These are phyloP conservation scores for Polypedilum vanderplanki DNA, from an alignment of 1,140 invertebrate genomes.

Conservation along the genomic window DNA sequence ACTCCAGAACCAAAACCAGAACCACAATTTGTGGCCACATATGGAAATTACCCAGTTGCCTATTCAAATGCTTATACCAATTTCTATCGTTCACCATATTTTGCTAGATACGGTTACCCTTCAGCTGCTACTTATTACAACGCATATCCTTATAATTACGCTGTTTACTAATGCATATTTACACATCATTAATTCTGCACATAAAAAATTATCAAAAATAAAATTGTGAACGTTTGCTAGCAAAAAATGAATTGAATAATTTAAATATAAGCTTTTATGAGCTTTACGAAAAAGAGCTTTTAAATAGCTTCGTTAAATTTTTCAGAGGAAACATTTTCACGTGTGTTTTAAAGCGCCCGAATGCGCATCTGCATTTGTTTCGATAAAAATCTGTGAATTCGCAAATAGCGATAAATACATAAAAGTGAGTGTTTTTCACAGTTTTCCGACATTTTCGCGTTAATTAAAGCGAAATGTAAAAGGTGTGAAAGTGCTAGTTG, in stretches of 20 bases:
- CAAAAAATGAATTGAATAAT: too few relatives aligned
- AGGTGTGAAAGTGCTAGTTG: neutral
- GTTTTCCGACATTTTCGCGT: neutral
- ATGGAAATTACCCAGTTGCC: neutral
- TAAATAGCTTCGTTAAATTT: neutral
- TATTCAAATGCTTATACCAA: neutral
- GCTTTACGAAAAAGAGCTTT: neutral
- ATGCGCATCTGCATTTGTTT: neutral
- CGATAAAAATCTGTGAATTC: conserved; percentile 1
- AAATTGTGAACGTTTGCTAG: too few relatives aligned
- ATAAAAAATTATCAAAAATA: too few relatives aligned
- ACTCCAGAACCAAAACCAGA: neutral
- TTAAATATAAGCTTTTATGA: neutral
- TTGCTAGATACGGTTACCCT: too few relatives aligned
- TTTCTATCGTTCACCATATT: too few relatives aligned
- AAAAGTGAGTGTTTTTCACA: neutral
- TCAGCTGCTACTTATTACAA: too few relatives aligned
- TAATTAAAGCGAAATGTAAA: neutral
- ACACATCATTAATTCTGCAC: too few relatives aligned
- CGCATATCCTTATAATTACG: too few relatives aligned
- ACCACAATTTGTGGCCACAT: neutral
- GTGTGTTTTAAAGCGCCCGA: neutral
- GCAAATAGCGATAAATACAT: conserved; percentile 11
- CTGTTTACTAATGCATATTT: too few relatives aligned
- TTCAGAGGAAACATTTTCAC: neutral